phyloP scores from a whole-genome alignment of 2,113 vertebrate genomes.

The Rattus rattus region DNA sequence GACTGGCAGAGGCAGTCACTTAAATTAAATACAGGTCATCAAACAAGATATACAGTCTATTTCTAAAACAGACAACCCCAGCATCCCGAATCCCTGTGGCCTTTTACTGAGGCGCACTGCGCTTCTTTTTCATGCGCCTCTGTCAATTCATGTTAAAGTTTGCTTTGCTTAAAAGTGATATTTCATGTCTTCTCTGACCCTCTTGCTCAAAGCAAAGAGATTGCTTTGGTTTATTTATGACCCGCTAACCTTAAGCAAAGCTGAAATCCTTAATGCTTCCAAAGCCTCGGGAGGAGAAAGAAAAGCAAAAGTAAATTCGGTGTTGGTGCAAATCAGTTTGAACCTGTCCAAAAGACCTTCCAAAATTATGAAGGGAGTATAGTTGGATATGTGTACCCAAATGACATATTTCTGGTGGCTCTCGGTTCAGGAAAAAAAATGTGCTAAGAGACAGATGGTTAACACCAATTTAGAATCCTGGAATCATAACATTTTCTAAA shows the following conservation, averaged over 20 bases:
- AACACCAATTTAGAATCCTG: not conserved
- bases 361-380: not conserved
- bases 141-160: slow-evolving; percentile 88
- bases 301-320: slow-evolving; percentile 81
- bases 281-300: slow-evolving; percentile 74
- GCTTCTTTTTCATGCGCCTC: slow-evolving; percentile 87
- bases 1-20: slow-evolving; percentile 90
- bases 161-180: slow-evolving; percentile 77
- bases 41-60: slow-evolving; percentile 85
- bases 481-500: not conserved
- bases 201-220: slow-evolving; percentile 85
- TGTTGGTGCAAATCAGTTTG: slow-evolving; percentile 68
- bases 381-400: not conserved
- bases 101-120: slow-evolving; percentile 78
- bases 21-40: slow-evolving; percentile 93
- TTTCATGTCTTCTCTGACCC: slow-evolving; percentile 81
- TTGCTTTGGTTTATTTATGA: slow-evolving; percentile 89
- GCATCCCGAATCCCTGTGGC: slow-evolving; percentile 85
- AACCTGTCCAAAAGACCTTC: not conserved
- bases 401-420: not conserved
- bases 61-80: slow-evolving; percentile 85
- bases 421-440: not conserved
- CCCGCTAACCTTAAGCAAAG: slow-evolving; percentile 85
- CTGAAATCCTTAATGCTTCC: slow-evolving; percentile 73
- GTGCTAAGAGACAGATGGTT: not conserved